Base-by-base conservation (phyloP, 2,113 vertebrate species). In the Gobio gobio region DNA sequence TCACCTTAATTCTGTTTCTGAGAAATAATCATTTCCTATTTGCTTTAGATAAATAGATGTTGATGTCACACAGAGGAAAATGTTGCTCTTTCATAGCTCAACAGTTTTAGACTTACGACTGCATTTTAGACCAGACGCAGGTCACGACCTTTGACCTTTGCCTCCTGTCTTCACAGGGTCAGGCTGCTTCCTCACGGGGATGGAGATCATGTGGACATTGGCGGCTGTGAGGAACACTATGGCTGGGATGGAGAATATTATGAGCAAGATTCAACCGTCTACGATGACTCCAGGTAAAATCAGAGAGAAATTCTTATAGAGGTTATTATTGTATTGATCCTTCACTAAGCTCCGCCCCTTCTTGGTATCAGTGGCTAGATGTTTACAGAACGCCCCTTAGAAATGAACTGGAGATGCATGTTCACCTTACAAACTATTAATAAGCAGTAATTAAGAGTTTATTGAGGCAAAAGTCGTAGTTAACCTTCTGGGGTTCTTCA, bases 241-340 rank as follows among this genome's bases (percentile, higher is more conserved):
- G 93, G 94, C 86, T 96, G 95, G 91, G 93, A 94, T 0, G 93
- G 92, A 12, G 93, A 94, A 89, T 95, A 95, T 93, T 96, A 96
- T 82, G 84, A 88, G 59, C 93, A 88, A 0, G 90, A 94, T 6
- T 93, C 94, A 73, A 83, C 93, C 9, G 77, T 92, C 89, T 93
- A 94, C 86, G 93, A 92, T 45, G 95, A 94, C 13, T 95, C 96
- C 93, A 96, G 96, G 96, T 96, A 83, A 90, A 54, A 0, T 4
- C 20, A 3, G 5, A 54, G 5, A 18, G 14, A 54, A 1, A 6
- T 18, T 54, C 16, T 13, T 54, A 5, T 54, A 5, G 51, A 18
- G 16, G 51, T 18, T 54, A 54, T 54, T 54, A 54, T 18, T 54
- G 16, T 54, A 54, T 18, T 54, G 16, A 54, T 54, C 51, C 14